Conservation (phyloP, 2,113 vertebrate species). For the Saimiri boliviensis region DNA sequence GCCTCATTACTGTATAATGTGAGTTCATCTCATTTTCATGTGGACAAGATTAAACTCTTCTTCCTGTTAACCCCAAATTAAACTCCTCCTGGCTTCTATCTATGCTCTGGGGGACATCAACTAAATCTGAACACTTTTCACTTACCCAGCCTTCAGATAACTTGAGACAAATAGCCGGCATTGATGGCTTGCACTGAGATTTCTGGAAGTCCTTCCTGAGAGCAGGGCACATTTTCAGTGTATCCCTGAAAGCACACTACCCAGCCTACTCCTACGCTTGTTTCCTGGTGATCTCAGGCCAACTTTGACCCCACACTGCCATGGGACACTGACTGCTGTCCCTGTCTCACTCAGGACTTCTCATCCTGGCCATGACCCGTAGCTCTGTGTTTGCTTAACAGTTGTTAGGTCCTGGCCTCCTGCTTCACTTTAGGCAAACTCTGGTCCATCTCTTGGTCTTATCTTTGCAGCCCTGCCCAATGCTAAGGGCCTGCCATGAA, state of each 20-base stretch:
- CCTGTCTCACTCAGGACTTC: not conserved
- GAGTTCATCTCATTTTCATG: slow-evolving; percentile 1
- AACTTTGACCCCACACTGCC: not conserved
- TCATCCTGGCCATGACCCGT: not conserved
- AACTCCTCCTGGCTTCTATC: not conserved
- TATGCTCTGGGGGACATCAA: not conserved
- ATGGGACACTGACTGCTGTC: too few relatives aligned
- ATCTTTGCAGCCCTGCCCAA: not conserved
- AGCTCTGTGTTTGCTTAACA: not conserved
- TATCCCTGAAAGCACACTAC: not conserved
- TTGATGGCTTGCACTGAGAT: too few relatives aligned
- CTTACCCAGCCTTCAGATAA: not conserved
- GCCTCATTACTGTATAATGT: not conserved
- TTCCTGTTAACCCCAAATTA: not conserved
- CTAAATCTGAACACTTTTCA: not conserved
- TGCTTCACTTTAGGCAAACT: not conserved
- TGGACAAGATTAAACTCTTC: not conserved
- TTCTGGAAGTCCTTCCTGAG: not conserved
- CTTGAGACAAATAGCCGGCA: not conserved
- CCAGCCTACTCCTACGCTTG: not conserved
- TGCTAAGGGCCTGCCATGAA: not conserved
- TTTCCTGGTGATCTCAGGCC: not conserved
- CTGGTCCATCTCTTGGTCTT: not conserved
- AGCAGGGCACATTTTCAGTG: not conserved
- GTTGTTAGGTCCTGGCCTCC: not conserved